Evolutionary conservation across 64 coral and sea anemone species (phyloP), one percentile per base, ranked within the genome.

Genomic region (Astreopora myriophthalma): DNA sequence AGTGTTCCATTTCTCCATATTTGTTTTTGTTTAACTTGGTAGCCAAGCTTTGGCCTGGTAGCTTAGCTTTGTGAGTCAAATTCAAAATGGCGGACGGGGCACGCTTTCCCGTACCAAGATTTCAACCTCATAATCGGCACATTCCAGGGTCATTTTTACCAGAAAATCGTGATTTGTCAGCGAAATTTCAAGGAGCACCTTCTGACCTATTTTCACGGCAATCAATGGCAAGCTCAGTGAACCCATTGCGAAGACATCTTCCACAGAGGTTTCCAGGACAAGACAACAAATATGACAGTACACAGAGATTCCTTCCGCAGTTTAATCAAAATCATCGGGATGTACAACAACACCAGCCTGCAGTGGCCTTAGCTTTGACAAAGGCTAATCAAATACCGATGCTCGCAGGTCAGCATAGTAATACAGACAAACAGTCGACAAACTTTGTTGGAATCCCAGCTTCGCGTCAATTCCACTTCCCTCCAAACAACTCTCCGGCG

Each of bases 81-180:
- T 65, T 22, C 90, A 92, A 86, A 20, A 92, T 92, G 90, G 90
- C 90, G 80, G 90, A 86, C 52, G 73, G 90, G 6, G 40, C 75
- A 81, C 40, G 75, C 39, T 91, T 82, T 91, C 64, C 58, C 31
- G 9, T 11, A 3, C 35, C 87, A 68, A n/a, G 39, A 20, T 73
- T 84, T 84, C 61, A 34, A 5, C 27, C 75, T 60, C 63, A 79
- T 2, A 84, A 79, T 89, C 40, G 32, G 19, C 57, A 64, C 2
- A 83, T 64, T 83, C 5, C 52, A 38, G 22, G 29, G 79, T 24
- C 52, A 38, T 83, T 83, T 10, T 3, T 34, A 57, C 3, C 33
- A 64, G 31, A 34, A 64, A 83, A 64, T 65, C 58, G 30, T 33
- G 7, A 1, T 83, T 62, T 64, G 6, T 20, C 0, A 1, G 7